Evolutionary conservation across 2,888 invertebrate species (phyloP), one percentile per base, ranked within the genome.

Genomic region (Macrophya annulata): DNA sequence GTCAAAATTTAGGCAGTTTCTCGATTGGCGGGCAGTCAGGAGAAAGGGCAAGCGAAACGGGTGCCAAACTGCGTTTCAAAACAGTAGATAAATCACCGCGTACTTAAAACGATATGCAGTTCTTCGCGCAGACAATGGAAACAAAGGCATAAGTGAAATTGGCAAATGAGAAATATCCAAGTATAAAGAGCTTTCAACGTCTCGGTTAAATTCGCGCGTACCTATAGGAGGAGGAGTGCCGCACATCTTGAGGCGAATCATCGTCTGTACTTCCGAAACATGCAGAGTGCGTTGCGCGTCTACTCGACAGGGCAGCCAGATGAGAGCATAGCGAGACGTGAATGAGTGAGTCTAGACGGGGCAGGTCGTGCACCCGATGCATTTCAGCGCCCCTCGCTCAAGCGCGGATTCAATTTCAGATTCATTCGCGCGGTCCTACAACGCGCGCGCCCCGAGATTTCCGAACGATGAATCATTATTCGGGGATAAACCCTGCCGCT

Each of bases 281-380:
- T 88, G 83, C 71, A 31, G 68, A 59, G 87, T 89, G 88, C 85
- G 62, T 72, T 76, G 85, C 84, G 85, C 86, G 81, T 77, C 59
- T 55, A 87, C 87, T 89, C 87, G 83, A 68, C 83, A 71, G 51
- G 83, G 83, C 37, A 81, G 62, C 83, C 48, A 40, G 68, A 40
- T 59, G 83, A 45, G 71, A 83, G 55, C 45, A 65, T 48, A 71
- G 83, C 83, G 83, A 83, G 83, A 81, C 81, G 90, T 91, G 90
- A 91, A 91, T 91, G 90, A 91, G 90, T 90, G 88, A 88, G 90
- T 90, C 89, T 89, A 91, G 90, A 91, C 90, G 89, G 86, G 86
- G 77, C 88, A 86, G 90, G 90, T 90, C 91, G 88, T 90, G 91
- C 90, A 91, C 91, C 87, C 90, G 88, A 87, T 88, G 91, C 89